Percentiles rank a stretch among this genome's conserved stretches.
phyloP scores from a whole-genome alignment of 2,888 invertebrate species.

The Lymantria dispar region DNA sequence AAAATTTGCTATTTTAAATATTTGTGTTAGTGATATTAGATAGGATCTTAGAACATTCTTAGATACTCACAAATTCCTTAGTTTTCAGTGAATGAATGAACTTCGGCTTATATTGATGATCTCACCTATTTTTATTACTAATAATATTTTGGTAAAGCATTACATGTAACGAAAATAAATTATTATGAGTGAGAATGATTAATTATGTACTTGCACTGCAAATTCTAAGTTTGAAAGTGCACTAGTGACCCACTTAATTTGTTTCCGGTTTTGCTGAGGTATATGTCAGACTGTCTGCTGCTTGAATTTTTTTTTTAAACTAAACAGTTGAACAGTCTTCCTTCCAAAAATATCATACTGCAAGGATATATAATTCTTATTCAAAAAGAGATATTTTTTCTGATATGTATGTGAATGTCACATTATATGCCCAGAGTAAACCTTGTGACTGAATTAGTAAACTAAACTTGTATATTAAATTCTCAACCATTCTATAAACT shows the following conservation, averaged over 20 bases:
- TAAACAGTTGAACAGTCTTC: no score
- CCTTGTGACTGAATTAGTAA: no score
- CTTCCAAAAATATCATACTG: no score
- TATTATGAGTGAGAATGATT: not conserved
- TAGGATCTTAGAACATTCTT: conserved; percentile 19
- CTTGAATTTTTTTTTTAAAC: not conserved
- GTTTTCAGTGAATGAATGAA: conserved; percentile 16
- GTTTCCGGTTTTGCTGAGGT: not conserved
- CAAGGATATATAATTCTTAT: no score
- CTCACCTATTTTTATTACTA: conserved; percentile 44
- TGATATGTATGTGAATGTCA: no score
- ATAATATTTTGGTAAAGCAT: not conserved
- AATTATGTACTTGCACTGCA: not conserved
- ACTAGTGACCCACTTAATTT: conserved; percentile 25
- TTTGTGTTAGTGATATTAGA: not conserved
- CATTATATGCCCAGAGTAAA: no score
- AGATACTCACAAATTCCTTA: conserved; percentile 13
- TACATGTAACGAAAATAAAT: not conserved
- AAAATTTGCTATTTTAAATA: not conserved
- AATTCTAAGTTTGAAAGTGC: conserved; percentile 19
- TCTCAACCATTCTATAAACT: no score
- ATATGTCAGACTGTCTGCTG: not conserved
- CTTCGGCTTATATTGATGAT: conserved; percentile 39
- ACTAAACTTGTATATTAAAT: no score
- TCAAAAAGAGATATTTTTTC: no score